Base-by-base conservation (phyloP, 1,140 invertebrate species). In the Anastrepha obliqua region DNA sequence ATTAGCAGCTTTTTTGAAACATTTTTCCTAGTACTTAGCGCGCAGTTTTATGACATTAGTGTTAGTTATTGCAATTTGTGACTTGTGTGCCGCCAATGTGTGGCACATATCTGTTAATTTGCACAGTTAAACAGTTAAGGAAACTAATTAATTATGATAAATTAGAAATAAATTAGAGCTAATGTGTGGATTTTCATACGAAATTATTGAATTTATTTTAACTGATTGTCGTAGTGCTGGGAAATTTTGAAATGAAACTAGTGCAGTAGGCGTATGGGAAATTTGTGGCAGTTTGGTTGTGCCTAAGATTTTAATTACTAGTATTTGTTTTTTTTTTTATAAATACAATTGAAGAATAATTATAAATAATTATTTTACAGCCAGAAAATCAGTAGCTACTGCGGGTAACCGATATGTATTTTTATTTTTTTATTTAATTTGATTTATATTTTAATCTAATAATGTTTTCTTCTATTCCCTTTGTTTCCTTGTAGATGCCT, bases 401-500 rank as follows among this genome's bases (percentile, higher is more conserved):
- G 29, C 29, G 29, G 29, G 29, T 29, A 29, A 29, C 29, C 29
- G 29, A 29, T 29, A 29, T 29, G 29, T 87, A 67, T 87, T 42
- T 17, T 1, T 51, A 47, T 70, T 5, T 15, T 29, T 58, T 8
- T 44, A 85, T 55, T 85, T 44, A 64, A 17, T 67, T 47, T 64
- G 9, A 64, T 17, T 13, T 13, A 0, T 29, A 29, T 29, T 29
- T 0, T 29, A 55, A 1, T 29, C 78, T 39, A 58, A 78, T 81
- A 17, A 64, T 39, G 39, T 74, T 70, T 55, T 58, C 7, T 58
- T 58, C 29, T 58, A 58, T 8, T 58, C 7, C 1, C 13, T 8
- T 58, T 58, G 55, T 58, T 86, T 51, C 85, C 78, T 89, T 60
- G 13, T 93, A 95, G 97, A 91, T 97, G 95, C 93, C 94, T 99